Base-by-base conservation (phyloP, 2,113 vertebrate genomes). In the Polyodon spathula region DNA sequence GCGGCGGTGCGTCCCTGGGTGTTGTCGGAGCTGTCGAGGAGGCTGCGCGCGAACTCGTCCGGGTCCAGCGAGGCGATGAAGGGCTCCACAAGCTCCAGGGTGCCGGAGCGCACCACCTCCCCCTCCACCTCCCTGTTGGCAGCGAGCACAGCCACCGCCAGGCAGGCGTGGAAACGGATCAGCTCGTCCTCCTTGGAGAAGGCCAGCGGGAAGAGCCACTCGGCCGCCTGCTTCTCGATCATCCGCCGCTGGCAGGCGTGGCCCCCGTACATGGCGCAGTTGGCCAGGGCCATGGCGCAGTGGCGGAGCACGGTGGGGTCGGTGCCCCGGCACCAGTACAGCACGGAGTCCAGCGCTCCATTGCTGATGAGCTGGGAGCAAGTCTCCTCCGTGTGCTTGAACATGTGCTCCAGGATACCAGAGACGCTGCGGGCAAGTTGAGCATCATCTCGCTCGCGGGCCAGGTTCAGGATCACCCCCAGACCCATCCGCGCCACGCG, bases 321-420 rank as follows among this genome's bases (percentile, higher is more conserved):
- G 0, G 85, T 95, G 63, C 92, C 86, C 40, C 95, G 88, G 77
- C 96, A 99, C 96, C 96, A 99, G 78, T 84, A 98, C 14, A 99
- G 89, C 63, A 98, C 79, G 0, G 90, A 76, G 2, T 98, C 95
- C 70, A 99, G 79, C 42, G 93, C 96, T 0, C 96, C 95, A 0
- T 93, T 85, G 0, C 79, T 72, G 75, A 98, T 96, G 46, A 98
- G 89, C 70, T 89, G 86, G 54, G 77, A 76, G 2, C 92, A 95
- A 1, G 95, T 98, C 81, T 96, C 93, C 79, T 97, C 95, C 0
- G 91, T 91, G 86, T 99, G 95, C 63, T 99, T 99, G 89, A 99
- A 97, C 96, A 99, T 99, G 83, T 99, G 96, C 78, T 97, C 94
- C 74, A 99, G 77, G 82, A 99, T 95, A 2, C 94, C 96, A 0